These are phyloP conservation scores for Actenoides hombroni DNA, from an alignment of 2,113 vertebrate genomes.

Conservation along the genomic window DNA sequence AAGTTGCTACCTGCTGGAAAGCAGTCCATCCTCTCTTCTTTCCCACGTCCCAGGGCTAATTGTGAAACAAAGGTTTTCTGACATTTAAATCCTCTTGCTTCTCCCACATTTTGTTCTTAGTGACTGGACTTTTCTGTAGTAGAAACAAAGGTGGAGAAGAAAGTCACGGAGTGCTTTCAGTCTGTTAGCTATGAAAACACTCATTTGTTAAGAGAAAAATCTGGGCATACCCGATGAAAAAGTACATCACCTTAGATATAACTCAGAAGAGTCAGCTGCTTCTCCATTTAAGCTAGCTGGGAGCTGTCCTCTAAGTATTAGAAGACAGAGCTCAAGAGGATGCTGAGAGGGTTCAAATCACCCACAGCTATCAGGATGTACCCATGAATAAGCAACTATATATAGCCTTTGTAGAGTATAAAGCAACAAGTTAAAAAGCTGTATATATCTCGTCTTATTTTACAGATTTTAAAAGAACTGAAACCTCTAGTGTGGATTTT, in stretches of 20 bases:
- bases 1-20: background rate
- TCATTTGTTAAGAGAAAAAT: background rate
- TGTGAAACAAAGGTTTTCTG: background rate
- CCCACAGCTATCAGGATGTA: background rate
- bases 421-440: background rate
- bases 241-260: background rate
- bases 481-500: conserved; percentile 80
- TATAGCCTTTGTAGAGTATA: background rate
- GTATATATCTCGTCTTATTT: background rate
- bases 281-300: background rate
- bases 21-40: background rate
- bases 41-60: background rate
- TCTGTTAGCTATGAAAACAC: background rate
- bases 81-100: background rate
- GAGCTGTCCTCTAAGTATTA: background rate
- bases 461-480: conserved; percentile 80
- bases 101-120: background rate
- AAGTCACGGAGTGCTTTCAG: background rate
- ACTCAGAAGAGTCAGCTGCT: background rate
- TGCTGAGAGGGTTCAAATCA: background rate
- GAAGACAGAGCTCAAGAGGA: background rate
- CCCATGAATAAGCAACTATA: background rate
- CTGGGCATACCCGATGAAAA: background rate
- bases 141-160: background rate
- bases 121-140: background rate